These are phyloP conservation scores for Drosophila quinaria DNA, from an alignment of 2,888 invertebrate genomes.

Conservation along the genomic window DNA sequence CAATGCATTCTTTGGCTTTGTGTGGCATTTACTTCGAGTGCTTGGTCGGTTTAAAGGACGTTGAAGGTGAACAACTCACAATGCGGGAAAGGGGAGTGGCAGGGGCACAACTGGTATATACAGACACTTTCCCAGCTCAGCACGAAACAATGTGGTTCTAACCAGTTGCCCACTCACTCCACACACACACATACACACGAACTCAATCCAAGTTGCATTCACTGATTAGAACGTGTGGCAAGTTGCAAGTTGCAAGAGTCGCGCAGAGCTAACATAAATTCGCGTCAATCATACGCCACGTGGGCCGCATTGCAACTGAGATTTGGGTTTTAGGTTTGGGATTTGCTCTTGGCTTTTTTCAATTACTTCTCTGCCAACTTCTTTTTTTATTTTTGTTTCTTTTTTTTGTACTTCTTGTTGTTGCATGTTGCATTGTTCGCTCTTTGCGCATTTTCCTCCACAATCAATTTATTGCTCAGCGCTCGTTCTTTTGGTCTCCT, in stretches of 20 bases:
- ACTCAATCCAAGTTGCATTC: constrained; percentile 31
- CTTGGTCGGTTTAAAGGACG: constrained; percentile 61
- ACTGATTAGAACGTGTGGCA: constrained; percentile 79
- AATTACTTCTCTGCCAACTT: constrained; percentile 5
- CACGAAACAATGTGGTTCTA: constrained; percentile 35
- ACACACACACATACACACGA: constrained; percentile 7
- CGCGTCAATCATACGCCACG: constrained; percentile 81
- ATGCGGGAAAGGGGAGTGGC: not conserved
- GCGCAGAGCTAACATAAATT: constrained; percentile 74
- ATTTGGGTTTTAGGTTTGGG: constrained; percentile 25
- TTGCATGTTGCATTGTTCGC: constrained; percentile 20
- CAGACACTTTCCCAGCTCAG: constrained; percentile 13
- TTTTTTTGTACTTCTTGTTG: constrained; percentile 32
- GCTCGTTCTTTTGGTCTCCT: constrained; percentile 5
- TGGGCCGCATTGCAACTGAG: constrained; percentile 67
- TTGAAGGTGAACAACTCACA: constrained; percentile 73
- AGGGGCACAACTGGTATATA: constrained; percentile 25
- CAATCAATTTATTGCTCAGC: constrained; percentile 58
- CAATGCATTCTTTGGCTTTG: constrained; percentile 35
- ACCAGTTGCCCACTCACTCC: constrained; percentile 42
- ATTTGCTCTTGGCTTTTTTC: constrained; percentile 15
- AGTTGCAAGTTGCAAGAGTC: constrained; percentile 57
- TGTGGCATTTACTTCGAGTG: constrained; percentile 42
- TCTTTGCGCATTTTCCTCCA: constrained; percentile 27
- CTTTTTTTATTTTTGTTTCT: constrained; percentile 3